phyloP scores from a whole-genome alignment of 53 echinoderm and acorn worm species.

The Mesocentrotus franciscanus region DNA sequence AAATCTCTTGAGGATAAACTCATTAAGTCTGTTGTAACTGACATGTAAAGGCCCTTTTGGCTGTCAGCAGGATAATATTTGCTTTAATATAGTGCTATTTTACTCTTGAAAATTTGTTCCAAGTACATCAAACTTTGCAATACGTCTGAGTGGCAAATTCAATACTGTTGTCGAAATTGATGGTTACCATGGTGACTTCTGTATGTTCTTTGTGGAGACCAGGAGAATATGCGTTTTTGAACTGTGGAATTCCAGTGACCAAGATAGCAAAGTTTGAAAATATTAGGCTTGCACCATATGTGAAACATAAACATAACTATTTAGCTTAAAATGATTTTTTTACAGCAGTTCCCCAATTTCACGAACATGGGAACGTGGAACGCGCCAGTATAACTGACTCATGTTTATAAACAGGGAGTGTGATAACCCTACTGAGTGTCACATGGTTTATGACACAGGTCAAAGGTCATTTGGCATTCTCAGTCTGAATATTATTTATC shows the following conservation, averaged over 20 bases:
- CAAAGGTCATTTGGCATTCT: constrained; percentile 36
- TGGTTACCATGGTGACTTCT: no score
- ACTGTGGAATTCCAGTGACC: not conserved
- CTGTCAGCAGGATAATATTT: not conserved
- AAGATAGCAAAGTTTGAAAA: not conserved
- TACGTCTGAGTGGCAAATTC: no score
- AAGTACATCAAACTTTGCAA: no score
- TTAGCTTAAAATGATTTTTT: not conserved
- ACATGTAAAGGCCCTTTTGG: not conserved
- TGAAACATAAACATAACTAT: not conserved
- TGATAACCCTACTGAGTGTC: constrained; percentile 39
- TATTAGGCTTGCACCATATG: no score
- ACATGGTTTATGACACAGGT: constrained; percentile 10
- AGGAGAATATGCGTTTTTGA: not conserved
- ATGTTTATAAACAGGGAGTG: constrained; percentile 46
- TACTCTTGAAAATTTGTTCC: no score
- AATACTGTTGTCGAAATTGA: no score
- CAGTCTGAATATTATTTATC: constrained; percentile 42
- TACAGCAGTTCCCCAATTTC: not conserved
- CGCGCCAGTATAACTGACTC: not conserved
- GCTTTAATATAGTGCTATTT: not conserved
- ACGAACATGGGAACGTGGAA: not conserved
- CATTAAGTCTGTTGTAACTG: not conserved
- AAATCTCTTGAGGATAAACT: not conserved
- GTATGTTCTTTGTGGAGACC: no score